phyloP scores from a whole-genome alignment of 2,113 vertebrate species.

The Psettodes erumei region DNA sequence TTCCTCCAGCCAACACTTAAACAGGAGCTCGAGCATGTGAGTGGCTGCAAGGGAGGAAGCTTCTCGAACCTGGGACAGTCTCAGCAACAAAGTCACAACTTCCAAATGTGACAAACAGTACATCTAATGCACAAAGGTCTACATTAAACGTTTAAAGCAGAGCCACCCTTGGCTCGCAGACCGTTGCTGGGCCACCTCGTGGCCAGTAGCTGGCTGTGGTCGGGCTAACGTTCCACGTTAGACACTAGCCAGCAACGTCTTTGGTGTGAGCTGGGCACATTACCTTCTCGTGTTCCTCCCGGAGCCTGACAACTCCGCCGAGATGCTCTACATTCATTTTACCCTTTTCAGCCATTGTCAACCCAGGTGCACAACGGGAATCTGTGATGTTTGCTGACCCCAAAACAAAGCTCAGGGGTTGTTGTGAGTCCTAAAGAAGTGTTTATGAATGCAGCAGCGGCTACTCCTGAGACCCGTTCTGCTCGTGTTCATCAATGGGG shows the following conservation, averaged over 20 bases:
- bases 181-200: conserved; percentile 34
- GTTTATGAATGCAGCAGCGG: conserved; percentile 89
- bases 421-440: conserved; percentile 94
- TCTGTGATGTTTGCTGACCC: conserved; percentile 26
- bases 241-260: neutral
- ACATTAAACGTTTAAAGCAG: neutral
- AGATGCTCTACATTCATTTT: conserved; percentile 62
- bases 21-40: conserved; percentile 5
- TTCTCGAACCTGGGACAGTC: conserved; percentile 56
- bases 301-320: conserved; percentile 83
- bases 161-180: neutral
- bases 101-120: neutral
- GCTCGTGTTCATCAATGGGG: conserved; percentile 81
- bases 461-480: conserved; percentile 79
- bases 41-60: conserved; percentile 33
- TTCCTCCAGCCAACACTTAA: neutral
- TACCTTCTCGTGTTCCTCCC: conserved; percentile 91
- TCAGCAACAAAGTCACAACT: neutral
- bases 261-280: conserved; percentile 37
- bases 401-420: conserved; percentile 81
- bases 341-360: conserved; percentile 72
- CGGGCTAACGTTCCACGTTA: conserved; percentile 14
- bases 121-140: neutral
- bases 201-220: conserved; percentile 12
- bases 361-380: conserved; percentile 41